Conservation (phyloP, 2,797 vertebrate species). For the Leptoclinus maculatus region DNA sequence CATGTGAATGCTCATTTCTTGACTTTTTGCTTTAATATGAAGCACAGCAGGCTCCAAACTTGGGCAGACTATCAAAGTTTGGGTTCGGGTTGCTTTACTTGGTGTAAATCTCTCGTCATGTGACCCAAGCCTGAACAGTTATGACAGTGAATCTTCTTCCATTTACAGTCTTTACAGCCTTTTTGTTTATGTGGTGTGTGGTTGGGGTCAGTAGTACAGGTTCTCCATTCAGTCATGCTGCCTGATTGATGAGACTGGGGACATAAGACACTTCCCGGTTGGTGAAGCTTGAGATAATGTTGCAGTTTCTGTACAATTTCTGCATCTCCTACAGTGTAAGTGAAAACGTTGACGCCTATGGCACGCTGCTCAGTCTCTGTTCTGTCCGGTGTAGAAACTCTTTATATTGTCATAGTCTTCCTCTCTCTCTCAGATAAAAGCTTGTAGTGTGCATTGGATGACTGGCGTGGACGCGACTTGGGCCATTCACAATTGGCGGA, state of each 20-base stretch:
- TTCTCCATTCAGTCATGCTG: background rate
- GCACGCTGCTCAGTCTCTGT: slow-evolving; percentile 38
- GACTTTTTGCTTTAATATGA: slow-evolving; percentile 1
- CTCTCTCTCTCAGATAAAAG: no score
- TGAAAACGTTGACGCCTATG: slow-evolving; percentile 51
- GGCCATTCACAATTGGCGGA: no score
- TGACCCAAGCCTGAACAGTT: slow-evolving; percentile 38
- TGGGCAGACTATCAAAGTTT: background rate
- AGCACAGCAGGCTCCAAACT: background rate
- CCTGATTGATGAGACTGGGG: slow-evolving; percentile 24
- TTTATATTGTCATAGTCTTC: no score
- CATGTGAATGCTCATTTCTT: slow-evolving; percentile 47
- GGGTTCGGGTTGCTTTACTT: background rate
- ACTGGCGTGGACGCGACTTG: no score
- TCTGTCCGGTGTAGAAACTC: slow-evolving; percentile 1
- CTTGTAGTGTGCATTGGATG: no score
- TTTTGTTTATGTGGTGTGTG: background rate
- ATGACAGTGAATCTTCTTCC: slow-evolving; percentile 29
- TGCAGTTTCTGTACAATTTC: slow-evolving; percentile 33
- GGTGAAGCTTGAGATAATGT: slow-evolving; percentile 34
- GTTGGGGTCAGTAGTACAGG: slow-evolving; percentile 7
- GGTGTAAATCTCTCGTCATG: slow-evolving; percentile 30
- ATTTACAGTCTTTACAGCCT: background rate
- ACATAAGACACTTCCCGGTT: slow-evolving; percentile 33
- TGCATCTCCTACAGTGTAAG: slow-evolving; percentile 23